Percentiles rank a stretch among this genome's conserved stretches.
Conservation (phyloP, 1,140 invertebrate genomes). For the Coptotermes formosanus region DNA sequence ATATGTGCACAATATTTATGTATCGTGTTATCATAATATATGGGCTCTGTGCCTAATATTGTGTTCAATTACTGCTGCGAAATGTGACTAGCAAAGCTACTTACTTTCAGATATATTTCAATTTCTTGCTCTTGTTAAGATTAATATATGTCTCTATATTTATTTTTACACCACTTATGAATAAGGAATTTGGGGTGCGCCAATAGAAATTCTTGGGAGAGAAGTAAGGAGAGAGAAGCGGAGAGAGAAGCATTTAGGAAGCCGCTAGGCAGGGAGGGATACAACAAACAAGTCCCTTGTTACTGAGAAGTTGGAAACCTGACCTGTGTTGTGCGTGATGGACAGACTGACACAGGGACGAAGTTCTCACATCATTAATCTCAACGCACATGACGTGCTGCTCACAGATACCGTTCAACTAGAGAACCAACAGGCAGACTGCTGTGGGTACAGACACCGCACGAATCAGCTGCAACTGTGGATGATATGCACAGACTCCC, state of each 20-base stretch:
- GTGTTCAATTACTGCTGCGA: no score
- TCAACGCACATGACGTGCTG: background rate
- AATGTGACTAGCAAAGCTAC: no score
- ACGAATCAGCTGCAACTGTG: background rate
- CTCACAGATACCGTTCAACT: background rate
- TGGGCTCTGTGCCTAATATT: no score
- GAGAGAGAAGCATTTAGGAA: background rate
- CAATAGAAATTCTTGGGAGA: background rate
- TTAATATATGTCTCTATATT: background rate
- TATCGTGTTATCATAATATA: no score
- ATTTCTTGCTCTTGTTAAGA: no score
- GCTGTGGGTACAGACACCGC: background rate
- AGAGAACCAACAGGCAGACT: background rate
- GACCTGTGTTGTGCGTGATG: background rate
- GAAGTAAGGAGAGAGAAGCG: background rate
- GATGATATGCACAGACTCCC: no score
- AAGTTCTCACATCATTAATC: conserved; percentile 18
- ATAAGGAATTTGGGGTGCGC: background rate
- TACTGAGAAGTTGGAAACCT: conserved; percentile 15
- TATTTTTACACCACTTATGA: background rate
- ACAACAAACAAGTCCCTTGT: conserved; percentile 18
- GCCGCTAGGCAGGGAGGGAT: background rate
- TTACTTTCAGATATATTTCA: no score
- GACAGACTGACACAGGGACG: background rate
- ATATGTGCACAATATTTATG: no score